A percentile compares a stretch with the other conserved stretches of the same genome.
phyloP scores from a whole-genome alignment of 2,797 vertebrate genomes.

The Gadopsis bispinosus region DNA sequence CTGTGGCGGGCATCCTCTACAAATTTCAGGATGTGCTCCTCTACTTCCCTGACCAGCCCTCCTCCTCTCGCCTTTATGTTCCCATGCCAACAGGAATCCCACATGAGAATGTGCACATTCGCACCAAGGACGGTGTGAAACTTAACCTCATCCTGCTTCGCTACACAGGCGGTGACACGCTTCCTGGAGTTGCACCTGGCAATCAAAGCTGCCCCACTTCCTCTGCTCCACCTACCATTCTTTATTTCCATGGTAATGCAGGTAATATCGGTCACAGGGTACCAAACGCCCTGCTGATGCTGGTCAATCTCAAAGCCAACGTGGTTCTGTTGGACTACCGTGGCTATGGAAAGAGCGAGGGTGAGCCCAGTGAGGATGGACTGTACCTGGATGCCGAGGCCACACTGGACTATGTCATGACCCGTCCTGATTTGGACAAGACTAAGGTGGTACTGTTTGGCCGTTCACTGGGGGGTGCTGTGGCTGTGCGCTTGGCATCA shows the following conservation, averaged over 20 bases:
- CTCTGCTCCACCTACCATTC: constrained; percentile 91
- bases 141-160: constrained; percentile 96
- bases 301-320: constrained; percentile 98
- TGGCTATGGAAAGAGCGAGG: constrained; percentile 97
- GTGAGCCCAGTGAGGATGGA: constrained; percentile 95
- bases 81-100: constrained; percentile 97
- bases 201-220: constrained; percentile 80
- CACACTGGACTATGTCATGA: constrained; percentile 96
- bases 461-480: constrained; percentile 96
- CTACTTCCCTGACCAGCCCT: constrained; percentile 98
- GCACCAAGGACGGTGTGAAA: constrained; percentile 95
- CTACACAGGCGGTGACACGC: constrained; percentile 90
- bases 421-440: constrained; percentile 95
- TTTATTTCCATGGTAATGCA: constrained; percentile 98
- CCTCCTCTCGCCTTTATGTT: constrained; percentile 97
- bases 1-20: constrained; percentile 95
- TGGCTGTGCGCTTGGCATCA: constrained; percentile 94
- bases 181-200: constrained; percentile 60
- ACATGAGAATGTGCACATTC: constrained; percentile 95
- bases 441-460: constrained; percentile 97
- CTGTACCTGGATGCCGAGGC: constrained; percentile 95
- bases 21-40: constrained; percentile 98
- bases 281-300: constrained; percentile 96
- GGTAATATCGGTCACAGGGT: constrained; percentile 97
- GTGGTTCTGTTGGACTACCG: constrained; percentile 96